phyloP scores from a whole-genome alignment of 2,797 vertebrate species.

The Mormyrops boulengeri region DNA sequence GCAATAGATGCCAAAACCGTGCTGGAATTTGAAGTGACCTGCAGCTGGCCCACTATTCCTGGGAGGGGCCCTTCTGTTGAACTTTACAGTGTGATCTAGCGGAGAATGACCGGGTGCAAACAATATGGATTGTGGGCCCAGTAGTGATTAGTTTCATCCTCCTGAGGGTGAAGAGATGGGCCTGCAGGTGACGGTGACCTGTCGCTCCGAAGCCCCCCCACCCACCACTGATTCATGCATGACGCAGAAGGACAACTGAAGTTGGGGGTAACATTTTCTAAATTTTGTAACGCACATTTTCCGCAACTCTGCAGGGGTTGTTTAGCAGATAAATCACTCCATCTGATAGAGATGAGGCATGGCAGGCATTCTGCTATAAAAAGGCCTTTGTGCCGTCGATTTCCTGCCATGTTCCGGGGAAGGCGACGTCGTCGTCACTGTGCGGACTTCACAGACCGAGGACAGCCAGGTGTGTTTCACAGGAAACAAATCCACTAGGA shows the following conservation, averaged over 20 bases:
- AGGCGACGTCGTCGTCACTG: constrained; percentile 25
- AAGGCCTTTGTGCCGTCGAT: background rate
- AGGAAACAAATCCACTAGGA: constrained; percentile 54
- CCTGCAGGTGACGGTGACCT: background rate
- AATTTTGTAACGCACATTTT: background rate
- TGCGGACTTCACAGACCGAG: constrained; percentile 32
- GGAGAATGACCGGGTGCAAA: background rate
- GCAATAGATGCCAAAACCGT: background rate
- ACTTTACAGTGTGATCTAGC: background rate
- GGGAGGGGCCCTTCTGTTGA: background rate
- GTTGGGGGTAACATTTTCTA: background rate
- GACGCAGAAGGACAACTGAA: background rate
- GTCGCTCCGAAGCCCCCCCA: background rate
- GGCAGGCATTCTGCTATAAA: background rate
- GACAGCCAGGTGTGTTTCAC: constrained; percentile 47
- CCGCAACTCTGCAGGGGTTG: background rate
- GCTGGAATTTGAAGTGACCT: background rate
- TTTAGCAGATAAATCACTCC: background rate
- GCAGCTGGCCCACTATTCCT: background rate
- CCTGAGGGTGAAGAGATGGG: background rate
- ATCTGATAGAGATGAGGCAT: background rate
- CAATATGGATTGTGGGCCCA: background rate
- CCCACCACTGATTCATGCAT: background rate
- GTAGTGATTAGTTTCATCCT: background rate
- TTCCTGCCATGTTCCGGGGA: constrained; percentile 20